phyloP scores from a whole-genome alignment of 2,888 invertebrate genomes.

The Troilus luridus region DNA sequence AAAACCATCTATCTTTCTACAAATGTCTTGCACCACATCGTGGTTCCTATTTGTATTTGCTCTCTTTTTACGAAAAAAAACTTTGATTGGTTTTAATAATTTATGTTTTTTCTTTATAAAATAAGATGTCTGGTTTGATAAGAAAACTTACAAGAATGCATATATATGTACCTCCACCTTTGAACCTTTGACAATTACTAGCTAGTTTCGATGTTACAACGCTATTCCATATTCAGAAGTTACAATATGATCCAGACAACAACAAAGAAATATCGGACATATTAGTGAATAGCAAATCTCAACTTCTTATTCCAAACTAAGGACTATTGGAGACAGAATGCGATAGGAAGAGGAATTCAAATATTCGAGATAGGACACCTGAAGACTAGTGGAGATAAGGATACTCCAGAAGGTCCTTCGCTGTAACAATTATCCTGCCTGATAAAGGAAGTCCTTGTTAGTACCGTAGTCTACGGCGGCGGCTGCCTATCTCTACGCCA shows the following conservation, averaged over 20 bases:
- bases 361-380: background rate
- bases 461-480: background rate
- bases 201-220: too few species aligned
- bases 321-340: background rate
- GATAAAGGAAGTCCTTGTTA: constrained; percentile 18
- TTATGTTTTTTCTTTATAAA: too few species aligned
- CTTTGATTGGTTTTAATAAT: too few species aligned
- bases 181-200: too few species aligned
- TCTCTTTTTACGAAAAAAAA: too few species aligned
- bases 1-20: too few species aligned
- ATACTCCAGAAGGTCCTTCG: background rate
- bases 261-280: background rate
- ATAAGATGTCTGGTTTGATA: too few species aligned
- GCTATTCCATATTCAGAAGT: background rate
- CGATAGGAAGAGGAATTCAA: background rate
- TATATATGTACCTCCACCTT: too few species aligned
- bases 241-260: background rate
- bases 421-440: background rate
- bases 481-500: background rate
- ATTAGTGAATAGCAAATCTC: background rate
- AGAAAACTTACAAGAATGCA: too few species aligned
- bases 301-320: background rate
- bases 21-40: too few species aligned
- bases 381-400: background rate
- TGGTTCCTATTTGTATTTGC: too few species aligned